phyloP scores from a whole-genome alignment of 1,140 invertebrate genomes.

The Pomacea maculata region DNA sequence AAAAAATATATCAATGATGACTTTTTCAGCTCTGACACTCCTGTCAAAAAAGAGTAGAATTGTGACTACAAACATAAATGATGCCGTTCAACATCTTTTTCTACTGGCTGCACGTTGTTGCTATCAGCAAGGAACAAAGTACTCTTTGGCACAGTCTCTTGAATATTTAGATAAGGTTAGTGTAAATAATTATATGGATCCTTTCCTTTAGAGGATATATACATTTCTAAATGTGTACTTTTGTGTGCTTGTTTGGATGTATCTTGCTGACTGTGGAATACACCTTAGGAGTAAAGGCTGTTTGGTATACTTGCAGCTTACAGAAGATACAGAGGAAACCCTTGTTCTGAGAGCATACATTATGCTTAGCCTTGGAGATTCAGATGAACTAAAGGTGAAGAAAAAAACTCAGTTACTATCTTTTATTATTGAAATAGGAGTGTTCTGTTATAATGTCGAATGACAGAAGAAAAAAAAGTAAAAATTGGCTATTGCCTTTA shows the following conservation, averaged over 20 bases:
- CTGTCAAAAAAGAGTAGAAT: slow-evolving; percentile 10
- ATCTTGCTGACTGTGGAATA: neutral
- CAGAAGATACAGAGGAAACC: too few relatives aligned
- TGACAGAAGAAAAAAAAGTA: too few relatives aligned
- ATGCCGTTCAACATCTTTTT: neutral
- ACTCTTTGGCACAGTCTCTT: slow-evolving; percentile 1
- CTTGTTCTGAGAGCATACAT: too few relatives aligned
- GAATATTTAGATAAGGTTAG: slow-evolving; percentile 9
- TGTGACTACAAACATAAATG: slow-evolving; percentile 6
- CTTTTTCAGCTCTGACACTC: slow-evolving; percentile 5
- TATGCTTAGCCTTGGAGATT: too few relatives aligned
- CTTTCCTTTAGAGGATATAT: neutral
- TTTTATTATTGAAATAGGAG: too few relatives aligned
- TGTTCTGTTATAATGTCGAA: too few relatives aligned
- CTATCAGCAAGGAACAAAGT: slow-evolving; percentile 4
- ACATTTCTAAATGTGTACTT: neutral
- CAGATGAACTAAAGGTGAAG: too few relatives aligned
- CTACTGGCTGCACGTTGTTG: slow-evolving; percentile 4
- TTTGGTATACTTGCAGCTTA: too few relatives aligned
- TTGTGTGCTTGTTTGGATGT: neutral
- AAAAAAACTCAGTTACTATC: too few relatives aligned
- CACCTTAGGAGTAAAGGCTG: too few relatives aligned
- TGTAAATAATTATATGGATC: neutral
- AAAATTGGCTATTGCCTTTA: too few relatives aligned
- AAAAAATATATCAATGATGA: too few relatives aligned